These are phyloP conservation scores for Myzus persicae DNA, from an alignment of 1,140 invertebrate species.

Conservation along the genomic window DNA sequence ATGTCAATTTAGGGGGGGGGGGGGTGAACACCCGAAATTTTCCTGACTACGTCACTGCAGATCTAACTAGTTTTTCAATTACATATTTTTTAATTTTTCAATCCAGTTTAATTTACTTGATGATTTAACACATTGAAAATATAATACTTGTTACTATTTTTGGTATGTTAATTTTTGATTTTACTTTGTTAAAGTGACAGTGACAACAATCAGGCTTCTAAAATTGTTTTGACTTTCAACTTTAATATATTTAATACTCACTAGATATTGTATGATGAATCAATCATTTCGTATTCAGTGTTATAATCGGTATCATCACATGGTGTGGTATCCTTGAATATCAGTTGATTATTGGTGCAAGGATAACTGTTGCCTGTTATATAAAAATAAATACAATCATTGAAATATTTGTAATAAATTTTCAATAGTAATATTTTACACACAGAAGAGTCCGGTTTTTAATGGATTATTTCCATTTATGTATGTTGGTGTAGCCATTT, in stretches of 20 bases:
- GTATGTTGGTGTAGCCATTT: background rate
- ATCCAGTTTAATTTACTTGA: too few relatives aligned
- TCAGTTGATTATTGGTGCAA: background rate
- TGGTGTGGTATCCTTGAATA: background rate
- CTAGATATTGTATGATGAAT: background rate
- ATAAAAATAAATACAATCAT: background rate
- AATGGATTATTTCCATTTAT: background rate
- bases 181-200: background rate
- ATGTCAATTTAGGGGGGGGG: too few relatives aligned
- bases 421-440: background rate
- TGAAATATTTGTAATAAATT: background rate
- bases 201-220: background rate
- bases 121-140: too few relatives aligned
- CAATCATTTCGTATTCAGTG: background rate
- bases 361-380: background rate
- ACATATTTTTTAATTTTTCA: too few relatives aligned
- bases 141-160: too few relatives aligned
- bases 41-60: too few relatives aligned
- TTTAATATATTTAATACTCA: background rate
- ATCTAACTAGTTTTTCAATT: too few relatives aligned
- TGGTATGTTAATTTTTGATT: too few relatives aligned
- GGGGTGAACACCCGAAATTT: too few relatives aligned
- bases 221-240: too few relatives aligned
- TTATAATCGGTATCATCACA: background rate
- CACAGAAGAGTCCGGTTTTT: background rate